Percentiles rank a stretch among this genome's conserved stretches.
Conservation (phyloP, 1,140 invertebrate species). For the Gonioctena quinquepunctata region DNA sequence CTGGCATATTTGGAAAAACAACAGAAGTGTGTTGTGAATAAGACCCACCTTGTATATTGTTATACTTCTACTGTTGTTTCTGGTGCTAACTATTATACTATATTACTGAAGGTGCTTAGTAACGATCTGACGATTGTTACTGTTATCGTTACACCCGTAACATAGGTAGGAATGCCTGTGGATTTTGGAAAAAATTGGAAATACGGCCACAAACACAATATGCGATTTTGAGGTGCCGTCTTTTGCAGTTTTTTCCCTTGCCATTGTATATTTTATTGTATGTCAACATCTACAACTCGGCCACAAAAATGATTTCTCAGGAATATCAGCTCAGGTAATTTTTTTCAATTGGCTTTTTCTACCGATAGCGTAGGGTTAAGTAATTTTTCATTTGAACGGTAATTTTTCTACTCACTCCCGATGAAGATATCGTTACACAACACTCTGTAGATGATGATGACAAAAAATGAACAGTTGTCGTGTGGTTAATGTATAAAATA, state of each 20-base stretch:
- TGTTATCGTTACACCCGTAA: constrained; percentile 7
- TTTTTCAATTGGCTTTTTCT: constrained; percentile 14
- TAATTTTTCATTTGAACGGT: not conserved
- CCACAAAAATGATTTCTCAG: constrained; percentile 49
- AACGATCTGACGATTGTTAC: constrained; percentile 4
- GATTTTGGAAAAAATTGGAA: not conserved
- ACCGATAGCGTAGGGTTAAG: not conserved
- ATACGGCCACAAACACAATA: not conserved
- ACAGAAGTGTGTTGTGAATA: not conserved
- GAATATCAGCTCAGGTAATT: constrained; percentile 52
- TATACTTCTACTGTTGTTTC: constrained; percentile 22
- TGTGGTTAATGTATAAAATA: constrained; percentile 11
- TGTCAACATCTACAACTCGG: constrained; percentile 41
- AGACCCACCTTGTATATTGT: not conserved
- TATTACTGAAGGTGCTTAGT: constrained; percentile 17
- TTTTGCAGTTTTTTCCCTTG: not conserved
- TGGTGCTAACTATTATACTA: constrained; percentile 18
- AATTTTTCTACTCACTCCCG: constrained; percentile 12
- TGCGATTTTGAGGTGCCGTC: not conserved
- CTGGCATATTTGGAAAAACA: not conserved
- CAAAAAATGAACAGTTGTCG: constrained; percentile 12
- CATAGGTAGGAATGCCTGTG: constrained; percentile 8
- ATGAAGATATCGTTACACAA: not conserved
- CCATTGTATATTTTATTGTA: constrained; percentile 25
- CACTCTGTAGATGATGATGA: constrained; percentile 29